phyloP scores from a whole-genome alignment of 2,113 vertebrate genomes.

The Lepus europaeus region DNA sequence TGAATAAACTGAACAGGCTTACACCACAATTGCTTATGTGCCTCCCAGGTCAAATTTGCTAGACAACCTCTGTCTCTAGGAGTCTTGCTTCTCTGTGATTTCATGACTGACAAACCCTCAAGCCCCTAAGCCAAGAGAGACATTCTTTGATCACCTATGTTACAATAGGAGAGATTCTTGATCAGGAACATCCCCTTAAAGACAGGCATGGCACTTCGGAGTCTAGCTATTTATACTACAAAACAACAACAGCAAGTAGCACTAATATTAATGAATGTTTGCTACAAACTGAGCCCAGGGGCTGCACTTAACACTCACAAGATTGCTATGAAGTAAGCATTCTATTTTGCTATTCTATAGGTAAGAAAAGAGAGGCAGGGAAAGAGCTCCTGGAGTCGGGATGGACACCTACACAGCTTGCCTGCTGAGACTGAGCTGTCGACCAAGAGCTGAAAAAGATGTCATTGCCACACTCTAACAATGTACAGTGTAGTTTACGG shows the following conservation, averaged over 20 bases:
- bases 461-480: background rate
- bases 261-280: background rate
- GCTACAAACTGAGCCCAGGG: background rate
- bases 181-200: background rate
- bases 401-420: background rate
- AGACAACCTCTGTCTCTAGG: background rate
- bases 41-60: background rate
- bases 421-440: background rate
- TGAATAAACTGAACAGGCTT: background rate
- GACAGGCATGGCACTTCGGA: background rate
- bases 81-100: background rate
- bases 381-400: background rate
- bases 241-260: background rate
- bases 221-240: background rate
- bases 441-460: background rate
- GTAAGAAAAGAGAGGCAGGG: background rate
- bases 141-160: background rate
- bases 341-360: background rate
- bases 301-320: background rate
- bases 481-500: background rate
- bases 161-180: background rate
- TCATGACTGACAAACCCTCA: background rate
- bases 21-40: background rate
- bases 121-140: background rate
- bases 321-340: background rate